Evolutionary conservation across 2,888 invertebrate genomes (phyloP).

Genomic region (Deilephila elpenor): DNA sequence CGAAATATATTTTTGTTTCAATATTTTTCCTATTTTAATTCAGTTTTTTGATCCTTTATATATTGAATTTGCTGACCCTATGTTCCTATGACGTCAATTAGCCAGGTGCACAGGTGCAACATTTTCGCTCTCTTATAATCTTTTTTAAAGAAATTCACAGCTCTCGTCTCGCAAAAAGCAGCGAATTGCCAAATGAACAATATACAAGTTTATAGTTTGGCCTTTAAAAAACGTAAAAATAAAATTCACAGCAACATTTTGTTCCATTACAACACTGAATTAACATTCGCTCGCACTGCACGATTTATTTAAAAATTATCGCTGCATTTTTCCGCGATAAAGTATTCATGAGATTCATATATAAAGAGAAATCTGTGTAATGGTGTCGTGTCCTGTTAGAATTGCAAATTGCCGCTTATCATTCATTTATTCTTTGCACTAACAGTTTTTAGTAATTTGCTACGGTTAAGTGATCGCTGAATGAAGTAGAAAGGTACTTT

Average conservation of each 20-base stretch:
- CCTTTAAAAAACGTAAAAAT: not conserved
- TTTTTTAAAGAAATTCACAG: too few relatives aligned
- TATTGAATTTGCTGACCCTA: too few relatives aligned
- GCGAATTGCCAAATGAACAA: not conserved
- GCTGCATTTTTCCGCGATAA: slow-evolving; percentile 43
- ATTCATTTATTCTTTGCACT: slow-evolving; percentile 39
- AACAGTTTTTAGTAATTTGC: slow-evolving; percentile 24
- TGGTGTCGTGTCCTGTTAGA: slow-evolving; percentile 36
- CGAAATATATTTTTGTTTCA: too few relatives aligned
- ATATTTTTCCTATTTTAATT: too few relatives aligned
- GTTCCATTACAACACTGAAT: not conserved
- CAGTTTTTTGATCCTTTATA: too few relatives aligned
- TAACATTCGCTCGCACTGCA: not conserved
- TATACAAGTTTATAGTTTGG: too few relatives aligned
- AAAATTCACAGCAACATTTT: not conserved
- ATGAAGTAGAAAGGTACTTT: not conserved
- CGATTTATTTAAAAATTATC: slow-evolving; percentile 13
- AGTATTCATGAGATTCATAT: slow-evolving; percentile 46
- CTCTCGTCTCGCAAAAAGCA: too few relatives aligned
- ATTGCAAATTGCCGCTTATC: slow-evolving; percentile 42
- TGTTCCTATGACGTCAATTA: too few relatives aligned
- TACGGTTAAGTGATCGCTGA: not conserved
- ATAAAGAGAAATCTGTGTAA: slow-evolving; percentile 43
- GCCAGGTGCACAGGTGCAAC: too few relatives aligned
- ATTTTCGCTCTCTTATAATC: too few relatives aligned